These are phyloP conservation scores for Sphaeridia pumilis DNA, from an alignment of 2,888 invertebrate species.

Conservation along the genomic window DNA sequence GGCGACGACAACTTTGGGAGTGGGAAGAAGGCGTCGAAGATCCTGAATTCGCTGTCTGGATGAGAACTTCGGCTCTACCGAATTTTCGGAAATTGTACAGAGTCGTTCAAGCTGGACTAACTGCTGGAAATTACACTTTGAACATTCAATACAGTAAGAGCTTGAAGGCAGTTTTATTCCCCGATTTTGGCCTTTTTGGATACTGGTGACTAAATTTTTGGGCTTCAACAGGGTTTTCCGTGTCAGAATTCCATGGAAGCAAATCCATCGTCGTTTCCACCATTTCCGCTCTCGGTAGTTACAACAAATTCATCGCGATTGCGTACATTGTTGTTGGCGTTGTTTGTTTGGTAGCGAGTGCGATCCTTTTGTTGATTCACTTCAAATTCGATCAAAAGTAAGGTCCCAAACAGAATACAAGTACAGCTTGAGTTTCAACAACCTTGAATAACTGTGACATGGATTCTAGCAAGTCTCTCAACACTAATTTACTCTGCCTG, in stretches of 20 bases:
- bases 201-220: neutral
- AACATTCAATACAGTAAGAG: slow-evolving; percentile 60
- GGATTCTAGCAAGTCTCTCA: too few relatives aligned
- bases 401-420: too few relatives aligned
- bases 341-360: slow-evolving; percentile 80
- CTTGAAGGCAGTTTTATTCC: neutral
- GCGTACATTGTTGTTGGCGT: slow-evolving; percentile 96
- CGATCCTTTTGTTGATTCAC: slow-evolving; percentile 85
- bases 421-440: too few relatives aligned
- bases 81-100: slow-evolving; percentile 92
- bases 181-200: neutral
- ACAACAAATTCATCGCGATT: slow-evolving; percentile 94
- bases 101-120: neutral
- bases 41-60: slow-evolving; percentile 98
- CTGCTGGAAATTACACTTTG: neutral
- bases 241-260: slow-evolving; percentile 81
- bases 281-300: slow-evolving; percentile 91
- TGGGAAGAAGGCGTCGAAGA: slow-evolving; percentile 92
- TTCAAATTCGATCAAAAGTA: slow-evolving; percentile 84
- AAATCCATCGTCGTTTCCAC: slow-evolving; percentile 93
- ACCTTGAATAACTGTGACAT: too few relatives aligned
- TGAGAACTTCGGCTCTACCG: slow-evolving; percentile 96
- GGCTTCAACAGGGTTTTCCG: slow-evolving; percentile 62
- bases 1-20: slow-evolving; percentile 66
- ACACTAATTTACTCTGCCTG: too few relatives aligned